phyloP scores from a whole-genome alignment of 2,888 invertebrate species.

The Orthonychiurus folsomi region DNA sequence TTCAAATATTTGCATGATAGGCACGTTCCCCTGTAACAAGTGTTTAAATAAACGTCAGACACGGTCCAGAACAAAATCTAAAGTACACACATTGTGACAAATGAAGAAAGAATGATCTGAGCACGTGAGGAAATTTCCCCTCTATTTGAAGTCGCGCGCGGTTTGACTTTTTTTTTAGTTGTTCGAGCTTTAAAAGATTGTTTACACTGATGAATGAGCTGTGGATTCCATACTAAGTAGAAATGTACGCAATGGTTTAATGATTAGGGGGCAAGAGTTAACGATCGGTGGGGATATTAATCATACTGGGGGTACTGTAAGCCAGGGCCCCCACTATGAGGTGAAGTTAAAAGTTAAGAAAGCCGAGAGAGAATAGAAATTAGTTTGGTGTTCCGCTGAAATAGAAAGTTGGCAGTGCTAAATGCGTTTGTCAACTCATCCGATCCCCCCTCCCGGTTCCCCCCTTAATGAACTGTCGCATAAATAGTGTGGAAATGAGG shows the following conservation, averaged over 20 bases:
- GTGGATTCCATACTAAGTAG: too few species aligned
- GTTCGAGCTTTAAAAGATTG: too few species aligned
- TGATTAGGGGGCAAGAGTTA: too few species aligned
- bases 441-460: neutral
- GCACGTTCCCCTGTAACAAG: neutral
- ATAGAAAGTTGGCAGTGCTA: conserved; percentile 1
- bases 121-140: neutral
- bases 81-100: neutral
- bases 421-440: neutral
- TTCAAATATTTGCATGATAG: neutral
- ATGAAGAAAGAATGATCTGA: neutral
- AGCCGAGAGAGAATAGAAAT: too few species aligned
- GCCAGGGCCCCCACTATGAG: too few species aligned
- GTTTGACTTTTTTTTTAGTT: too few species aligned
- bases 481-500: conserved; percentile 1
- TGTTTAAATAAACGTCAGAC: neutral
- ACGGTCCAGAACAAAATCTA: neutral
- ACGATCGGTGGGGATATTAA: too few species aligned
- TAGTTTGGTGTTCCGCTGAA: neutral
- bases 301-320: too few species aligned
- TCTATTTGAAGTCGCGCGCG: too few species aligned
- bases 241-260: too few species aligned
- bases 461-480: conserved; percentile 1
- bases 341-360: too few species aligned
- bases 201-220: too few species aligned